Base-by-base conservation (phyloP, 2,888 invertebrate genomes). In the Chaitophorus viminalis region DNA sequence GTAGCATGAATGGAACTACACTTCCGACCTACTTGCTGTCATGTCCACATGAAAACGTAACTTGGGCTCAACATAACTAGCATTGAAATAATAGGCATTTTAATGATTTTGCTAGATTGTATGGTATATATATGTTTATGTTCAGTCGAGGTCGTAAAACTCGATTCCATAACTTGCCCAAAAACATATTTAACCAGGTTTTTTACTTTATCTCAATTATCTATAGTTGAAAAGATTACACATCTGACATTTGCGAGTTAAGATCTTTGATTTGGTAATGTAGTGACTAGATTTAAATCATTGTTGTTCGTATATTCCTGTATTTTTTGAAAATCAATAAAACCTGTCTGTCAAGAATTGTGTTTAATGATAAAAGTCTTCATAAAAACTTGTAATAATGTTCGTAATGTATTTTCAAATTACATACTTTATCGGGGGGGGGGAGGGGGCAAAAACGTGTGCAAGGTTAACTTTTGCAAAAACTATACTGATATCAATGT, bases 111-210 rank as follows among this genome's bases (percentile, higher is more conserved):
- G 11, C 52, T 21, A 36, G 36, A 76, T 60, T 36, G 4, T 11
- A 31, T 54, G 54, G 54, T 14, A 52, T 78, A 79, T 18, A 74
- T 86, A 77, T 74, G 36, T 78, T 72, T 46, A 70, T 21, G 54
- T 72, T 78, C 36, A 54, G 33, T 70, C 72, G 72, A 86, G 78
- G 86, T 72, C 60, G 39, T 36, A 76, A 81, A 74, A 87, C 87
- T 74, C 29, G 74, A 81, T 65, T 87, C 54, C 36, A 36, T 29
- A 79, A 85, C 78, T 78, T 36, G 52, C 54, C 78, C 85, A 54
- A 78, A 85, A 70, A 85, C 78, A 54, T 36, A 33, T 46, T 31
- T 70, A 78, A 54, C 78, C 68, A 0, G 70, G 36, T 77, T 75
- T 82, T 60, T 33, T 33, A 46, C 31, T 46, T 17, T 5, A 68